phyloP scores from a whole-genome alignment of 2,888 invertebrate genomes.

The Strigamia maritima region DNA sequence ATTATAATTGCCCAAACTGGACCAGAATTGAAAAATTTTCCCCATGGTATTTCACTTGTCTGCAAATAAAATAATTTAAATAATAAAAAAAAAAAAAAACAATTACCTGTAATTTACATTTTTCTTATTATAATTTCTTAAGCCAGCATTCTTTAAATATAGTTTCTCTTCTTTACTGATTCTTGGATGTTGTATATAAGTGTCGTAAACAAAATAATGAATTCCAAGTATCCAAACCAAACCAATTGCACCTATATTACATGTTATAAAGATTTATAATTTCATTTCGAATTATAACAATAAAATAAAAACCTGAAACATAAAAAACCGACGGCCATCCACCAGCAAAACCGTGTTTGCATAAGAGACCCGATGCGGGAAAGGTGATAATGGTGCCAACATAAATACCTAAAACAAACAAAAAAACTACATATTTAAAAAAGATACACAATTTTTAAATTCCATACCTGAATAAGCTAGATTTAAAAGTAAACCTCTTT shows the following conservation, averaged over 20 bases:
- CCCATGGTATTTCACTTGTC: conserved; percentile 52
- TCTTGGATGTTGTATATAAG: conserved; percentile 58
- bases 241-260: conserved; percentile 51
- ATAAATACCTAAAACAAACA: conserved; percentile 40
- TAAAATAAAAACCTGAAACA: conserved; percentile 53
- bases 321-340: conserved; percentile 65
- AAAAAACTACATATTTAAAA: conserved; percentile 12
- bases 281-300: background rate
- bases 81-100: background rate
- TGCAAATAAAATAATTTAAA: background rate
- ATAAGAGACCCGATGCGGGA: conserved; percentile 60
- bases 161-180: conserved; percentile 54
- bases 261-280: background rate
- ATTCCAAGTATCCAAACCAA: conserved; percentile 55
- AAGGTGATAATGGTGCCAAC: conserved; percentile 53
- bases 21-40: conserved; percentile 53
- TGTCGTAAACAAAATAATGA: conserved; percentile 57
- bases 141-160: conserved; percentile 46
- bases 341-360: conserved; percentile 57
- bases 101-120: background rate
- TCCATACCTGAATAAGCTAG: conserved; percentile 46
- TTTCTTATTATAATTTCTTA: background rate
- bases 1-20: conserved; percentile 56
- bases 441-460: background rate
- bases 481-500: conserved; percentile 49